These are phyloP conservation scores for Drosophila arawakana DNA, from an alignment of 1,140 invertebrate species.

Conservation along the genomic window DNA sequence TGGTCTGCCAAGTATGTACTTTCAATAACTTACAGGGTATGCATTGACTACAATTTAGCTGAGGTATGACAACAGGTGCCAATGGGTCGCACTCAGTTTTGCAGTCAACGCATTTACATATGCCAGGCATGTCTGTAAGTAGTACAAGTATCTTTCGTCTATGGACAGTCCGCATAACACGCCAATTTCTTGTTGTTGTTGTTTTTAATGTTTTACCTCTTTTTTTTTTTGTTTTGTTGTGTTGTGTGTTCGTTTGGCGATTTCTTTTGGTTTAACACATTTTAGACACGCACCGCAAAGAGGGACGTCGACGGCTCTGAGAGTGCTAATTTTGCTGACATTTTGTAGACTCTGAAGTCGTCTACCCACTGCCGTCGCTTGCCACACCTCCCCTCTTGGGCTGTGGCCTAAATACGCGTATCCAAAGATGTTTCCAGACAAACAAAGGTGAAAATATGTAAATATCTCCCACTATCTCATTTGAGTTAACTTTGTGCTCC, in stretches of 20 bases:
- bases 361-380: neutral
- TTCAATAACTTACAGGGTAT: conserved; percentile 23
- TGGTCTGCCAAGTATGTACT: neutral
- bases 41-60: conserved; percentile 1
- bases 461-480: conserved; percentile 8
- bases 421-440: conserved; percentile 48
- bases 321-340: conserved; percentile 53
- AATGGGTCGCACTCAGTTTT: conserved; percentile 29
- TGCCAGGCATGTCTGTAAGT: conserved; percentile 32
- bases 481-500: neutral
- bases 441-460: conserved; percentile 67
- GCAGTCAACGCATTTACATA: conserved; percentile 38
- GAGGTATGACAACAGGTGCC: conserved; percentile 34
- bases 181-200: conserved; percentile 24
- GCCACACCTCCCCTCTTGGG: neutral
- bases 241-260: conserved; percentile 52
- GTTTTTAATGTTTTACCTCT: conserved; percentile 25
- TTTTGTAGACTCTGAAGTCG: too few relatives aligned
- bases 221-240: conserved; percentile 29
- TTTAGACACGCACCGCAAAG: conserved; percentile 36
- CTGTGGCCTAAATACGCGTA: conserved; percentile 54
- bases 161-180: conserved; percentile 40
- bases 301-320: conserved; percentile 8
- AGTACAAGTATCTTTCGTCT: conserved; percentile 41
- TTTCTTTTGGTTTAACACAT: conserved; percentile 70